These are phyloP conservation scores for Apteryx owenii DNA, from an alignment of 2,113 vertebrate genomes.

Conservation along the genomic window DNA sequence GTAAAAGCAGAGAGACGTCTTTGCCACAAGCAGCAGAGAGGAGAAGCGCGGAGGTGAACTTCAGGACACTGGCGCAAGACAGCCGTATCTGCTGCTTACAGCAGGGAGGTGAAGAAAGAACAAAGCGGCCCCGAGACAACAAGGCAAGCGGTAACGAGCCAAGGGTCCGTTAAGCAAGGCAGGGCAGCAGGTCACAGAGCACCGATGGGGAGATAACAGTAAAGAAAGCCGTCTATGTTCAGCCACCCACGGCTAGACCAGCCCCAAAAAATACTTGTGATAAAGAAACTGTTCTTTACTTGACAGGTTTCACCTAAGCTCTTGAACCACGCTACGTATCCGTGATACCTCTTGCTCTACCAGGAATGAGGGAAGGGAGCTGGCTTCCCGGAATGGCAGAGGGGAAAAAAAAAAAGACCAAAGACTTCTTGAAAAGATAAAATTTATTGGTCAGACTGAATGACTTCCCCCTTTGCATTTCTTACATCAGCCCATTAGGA, in stretches of 20 bases:
- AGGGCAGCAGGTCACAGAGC: not conserved
- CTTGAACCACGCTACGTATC: not conserved
- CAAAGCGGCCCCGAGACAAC: not conserved
- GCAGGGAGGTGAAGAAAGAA: not conserved
- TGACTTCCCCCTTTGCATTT: not conserved
- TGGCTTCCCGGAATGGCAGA: not conserved
- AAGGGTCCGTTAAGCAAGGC: not conserved
- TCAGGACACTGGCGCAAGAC: not conserved
- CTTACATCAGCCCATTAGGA: not conserved
- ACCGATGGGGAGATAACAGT: not conserved
- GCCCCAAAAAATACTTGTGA: not conserved
- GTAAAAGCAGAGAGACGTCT: fast-evolving
- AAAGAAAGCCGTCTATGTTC: fast-evolving
- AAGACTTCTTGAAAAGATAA: not conserved
- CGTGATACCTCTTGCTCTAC: not conserved
- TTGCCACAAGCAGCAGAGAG: not conserved
- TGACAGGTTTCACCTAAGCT: not conserved
- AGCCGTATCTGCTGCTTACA: not conserved
- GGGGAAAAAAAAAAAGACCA: not conserved
- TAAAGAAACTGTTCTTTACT: not conserved
- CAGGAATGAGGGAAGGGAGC: not conserved
- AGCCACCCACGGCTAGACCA: not conserved
- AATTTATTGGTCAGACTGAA: not conserved
- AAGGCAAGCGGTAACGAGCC: not conserved
- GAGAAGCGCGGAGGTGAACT: fast-evolving